Evolutionary conservation across 2,113 vertebrate genomes (phyloP).

Genomic region (Python bivittatus): DNA sequence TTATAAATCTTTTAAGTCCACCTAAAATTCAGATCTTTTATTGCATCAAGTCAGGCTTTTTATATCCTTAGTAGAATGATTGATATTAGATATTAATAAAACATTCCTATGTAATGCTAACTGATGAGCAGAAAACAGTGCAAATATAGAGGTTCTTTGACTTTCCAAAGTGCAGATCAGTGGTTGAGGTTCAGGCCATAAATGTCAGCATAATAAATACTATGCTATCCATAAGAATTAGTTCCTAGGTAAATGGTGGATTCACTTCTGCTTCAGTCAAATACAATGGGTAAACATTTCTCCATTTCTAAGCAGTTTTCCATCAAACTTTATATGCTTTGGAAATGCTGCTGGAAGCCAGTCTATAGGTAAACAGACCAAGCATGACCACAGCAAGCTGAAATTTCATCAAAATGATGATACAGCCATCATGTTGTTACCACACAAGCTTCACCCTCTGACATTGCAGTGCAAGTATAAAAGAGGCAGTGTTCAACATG

Average conservation of each 20-base stretch:
- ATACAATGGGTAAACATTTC: constrained; percentile 17
- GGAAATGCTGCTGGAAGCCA: constrained; percentile 41
- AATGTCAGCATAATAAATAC: neutral
- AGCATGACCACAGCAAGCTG: too few relatives aligned
- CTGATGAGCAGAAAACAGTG: neutral
- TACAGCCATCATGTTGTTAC: too few relatives aligned
- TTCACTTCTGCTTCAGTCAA: neutral
- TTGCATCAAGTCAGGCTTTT: constrained; percentile 52
- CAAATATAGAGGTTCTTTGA: neutral
- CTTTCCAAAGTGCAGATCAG: neutral
- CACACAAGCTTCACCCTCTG: too few relatives aligned
- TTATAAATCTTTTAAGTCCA: constrained; percentile 63
- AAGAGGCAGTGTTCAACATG: too few relatives aligned
- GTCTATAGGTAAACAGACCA: constrained; percentile 33
- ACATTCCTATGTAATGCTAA: constrained; percentile 1
- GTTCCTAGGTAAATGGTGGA: neutral
- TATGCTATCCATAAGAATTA: neutral
- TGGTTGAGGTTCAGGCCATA: neutral
- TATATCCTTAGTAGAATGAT: constrained; percentile 52
- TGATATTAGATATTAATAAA: constrained; percentile 65
- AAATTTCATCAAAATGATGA: too few relatives aligned
- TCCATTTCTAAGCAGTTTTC: constrained; percentile 28
- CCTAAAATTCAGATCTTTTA: constrained; percentile 47
- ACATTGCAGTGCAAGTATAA: too few relatives aligned
- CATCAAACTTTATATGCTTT: constrained; percentile 29